Evolutionary conservation across 2,888 invertebrate species (phyloP), one percentile per base, ranked within the genome.

Genomic region (Masnerella sp.): DNA sequence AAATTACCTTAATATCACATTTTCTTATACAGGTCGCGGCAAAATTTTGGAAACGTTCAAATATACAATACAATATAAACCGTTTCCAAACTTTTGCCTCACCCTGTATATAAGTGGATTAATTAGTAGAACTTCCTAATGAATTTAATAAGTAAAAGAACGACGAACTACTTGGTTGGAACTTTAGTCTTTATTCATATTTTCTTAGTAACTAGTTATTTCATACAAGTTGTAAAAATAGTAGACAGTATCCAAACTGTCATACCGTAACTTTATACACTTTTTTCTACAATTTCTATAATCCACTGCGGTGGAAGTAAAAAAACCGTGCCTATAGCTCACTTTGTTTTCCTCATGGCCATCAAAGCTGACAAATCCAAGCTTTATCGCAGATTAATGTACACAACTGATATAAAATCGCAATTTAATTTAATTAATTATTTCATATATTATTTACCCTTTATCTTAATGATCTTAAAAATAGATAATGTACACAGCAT

Each of bases 141-240:
- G n/a, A n/a, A n/a, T n/a, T n/a, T n/a, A n/a, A n/a, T n/a, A n/a
- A n/a, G n/a, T n/a, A n/a, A n/a, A n/a, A n/a, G n/a, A n/a, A n/a
- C n/a, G n/a, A n/a, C n/a, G n/a, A n/a, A n/a, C n/a, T n/a, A 28
- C 14, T 40, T 12, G 11, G 52, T 76, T 75, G 72, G 74, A 77
- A 75, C 74, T 75, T 75, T 69, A 68, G 59, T 59, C 38, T 75
- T 76, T 77, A 81, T 81, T 82, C 80, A 81, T 83, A 81, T 78
- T 80, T 76, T 79, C 80, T 82, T 77, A 77, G 70, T 81, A 84
- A 83, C 80, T 78, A 79, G 80, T 84, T 84, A 83, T 82, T 81
- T 78, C 80, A 79, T 85, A 86, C 83, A 85, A 81, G 84, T 85
- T 86, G 85, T 85, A 86, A 85, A 86, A 85, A 85, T 86, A 86